Evolutionary conservation across 2,888 invertebrate species (phyloP).

Genomic region (Drosophila recens): DNA sequence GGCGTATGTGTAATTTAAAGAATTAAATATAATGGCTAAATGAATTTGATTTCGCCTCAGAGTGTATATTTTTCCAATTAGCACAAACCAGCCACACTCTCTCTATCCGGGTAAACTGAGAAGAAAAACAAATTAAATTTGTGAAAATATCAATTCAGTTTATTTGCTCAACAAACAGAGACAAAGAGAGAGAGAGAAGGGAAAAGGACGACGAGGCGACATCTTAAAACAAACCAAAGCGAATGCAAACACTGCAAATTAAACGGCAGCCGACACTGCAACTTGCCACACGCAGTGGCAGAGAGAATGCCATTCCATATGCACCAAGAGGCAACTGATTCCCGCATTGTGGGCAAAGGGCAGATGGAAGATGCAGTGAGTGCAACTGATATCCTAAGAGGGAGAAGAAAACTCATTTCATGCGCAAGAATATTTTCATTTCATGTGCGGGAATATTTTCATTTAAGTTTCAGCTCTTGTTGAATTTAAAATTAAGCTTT

Average conservation of each 20-base stretch:
- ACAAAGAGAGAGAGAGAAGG: neutral
- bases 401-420: neutral
- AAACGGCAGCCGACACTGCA: slow-evolving; percentile 9
- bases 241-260: slow-evolving; percentile 23
- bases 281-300: slow-evolving; percentile 11
- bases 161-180: slow-evolving; percentile 9
- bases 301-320: slow-evolving; percentile 6
- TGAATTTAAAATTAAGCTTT: slow-evolving; percentile 9
- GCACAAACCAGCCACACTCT: neutral
- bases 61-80: slow-evolving; percentile 1
- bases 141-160: slow-evolving; percentile 14
- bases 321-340: neutral
- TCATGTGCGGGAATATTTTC: slow-evolving; percentile 1
- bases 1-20: slow-evolving; percentile 2
- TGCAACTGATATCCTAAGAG: neutral
- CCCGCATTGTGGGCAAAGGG: neutral
- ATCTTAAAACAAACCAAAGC: slow-evolving; percentile 17
- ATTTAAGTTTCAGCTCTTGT: slow-evolving; percentile 2
- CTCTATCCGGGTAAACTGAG: neutral
- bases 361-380: neutral
- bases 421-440: slow-evolving; percentile 2
- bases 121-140: slow-evolving; percentile 11
- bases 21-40: slow-evolving; percentile 1
- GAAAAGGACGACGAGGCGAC: neutral
- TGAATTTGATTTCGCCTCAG: neutral